Percentiles rank a stretch among this genome's conserved stretches.
These are phyloP conservation scores for Octopus bimaculoides DNA, from an alignment of 1,140 invertebrate species.

Conservation along the genomic window DNA sequence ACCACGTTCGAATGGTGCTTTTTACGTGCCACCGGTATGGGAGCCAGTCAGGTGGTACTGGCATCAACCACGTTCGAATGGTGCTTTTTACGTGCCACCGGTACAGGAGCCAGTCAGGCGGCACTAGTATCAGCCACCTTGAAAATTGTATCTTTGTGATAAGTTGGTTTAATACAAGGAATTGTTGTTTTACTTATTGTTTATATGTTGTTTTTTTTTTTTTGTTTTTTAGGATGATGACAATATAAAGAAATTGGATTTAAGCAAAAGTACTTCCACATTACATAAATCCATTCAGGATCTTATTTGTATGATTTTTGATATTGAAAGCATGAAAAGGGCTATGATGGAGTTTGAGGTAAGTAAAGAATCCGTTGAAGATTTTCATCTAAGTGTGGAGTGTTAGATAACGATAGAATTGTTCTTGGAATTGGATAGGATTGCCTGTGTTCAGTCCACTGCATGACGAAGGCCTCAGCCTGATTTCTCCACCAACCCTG, in stretches of 20 bases:
- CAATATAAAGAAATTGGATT: constrained; percentile 45
- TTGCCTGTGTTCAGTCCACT: not conserved
- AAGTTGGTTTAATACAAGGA: too few species aligned
- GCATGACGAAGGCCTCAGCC: too few species aligned
- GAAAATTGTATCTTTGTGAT: too few species aligned
- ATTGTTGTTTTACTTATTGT: too few species aligned
- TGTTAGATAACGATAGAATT: not conserved
- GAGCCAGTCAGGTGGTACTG: too few species aligned
- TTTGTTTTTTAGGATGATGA: constrained; percentile 50
- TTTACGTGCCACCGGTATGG: too few species aligned
- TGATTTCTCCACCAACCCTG: too few species aligned
- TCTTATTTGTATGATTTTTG: constrained; percentile 84
- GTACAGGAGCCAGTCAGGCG: too few species aligned
- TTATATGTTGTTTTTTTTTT: not conserved
- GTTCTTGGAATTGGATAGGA: not conserved
- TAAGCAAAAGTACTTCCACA: constrained; percentile 62
- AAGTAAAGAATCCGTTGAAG: constrained; percentile 16
- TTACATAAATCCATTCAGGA: constrained; percentile 77
- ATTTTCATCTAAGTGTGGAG: not conserved
- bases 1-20: too few species aligned
- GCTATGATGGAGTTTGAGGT: constrained; percentile 91
- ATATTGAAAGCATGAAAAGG: constrained; percentile 88
- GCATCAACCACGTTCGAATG: too few species aligned
- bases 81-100: too few species aligned
- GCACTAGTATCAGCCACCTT: too few species aligned